Percentiles rank a stretch among this genome's conserved stretches.
Evolutionary conservation across 23 tunicate species (phyloP).

Genomic region (Oikopleura dioica): DNA sequence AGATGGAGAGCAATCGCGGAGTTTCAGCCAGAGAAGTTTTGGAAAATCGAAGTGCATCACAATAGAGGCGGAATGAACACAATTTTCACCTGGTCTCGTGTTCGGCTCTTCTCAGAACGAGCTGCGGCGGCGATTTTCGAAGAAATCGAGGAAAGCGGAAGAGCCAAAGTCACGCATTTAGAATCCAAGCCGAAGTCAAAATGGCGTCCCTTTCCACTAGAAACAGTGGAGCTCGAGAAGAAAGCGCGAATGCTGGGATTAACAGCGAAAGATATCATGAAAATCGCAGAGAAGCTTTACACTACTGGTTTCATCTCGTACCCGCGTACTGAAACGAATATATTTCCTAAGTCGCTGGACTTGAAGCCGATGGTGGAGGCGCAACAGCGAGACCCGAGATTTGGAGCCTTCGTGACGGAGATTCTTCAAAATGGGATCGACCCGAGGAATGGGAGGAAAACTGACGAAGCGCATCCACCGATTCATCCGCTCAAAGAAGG

Average conservation of each 20-base stretch:
- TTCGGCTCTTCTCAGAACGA: conserved; percentile 37
- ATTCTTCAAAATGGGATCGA: conserved; percentile 33
- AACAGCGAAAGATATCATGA: conserved; percentile 71
- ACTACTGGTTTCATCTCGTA: conserved; percentile 83
- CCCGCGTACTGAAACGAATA: conserved; percentile 88
- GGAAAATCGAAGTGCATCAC: conserved; percentile 56
- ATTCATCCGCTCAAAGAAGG: conserved; percentile 68
- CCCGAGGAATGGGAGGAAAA: conserved; percentile 66
- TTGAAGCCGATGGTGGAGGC: conserved; percentile 31
- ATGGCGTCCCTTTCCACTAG: conserved; percentile 76
- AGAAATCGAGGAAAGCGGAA: conserved; percentile 29
- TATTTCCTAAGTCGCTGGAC: conserved; percentile 65
- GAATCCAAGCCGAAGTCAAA: conserved; percentile 37
- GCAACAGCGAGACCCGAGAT: conserved; percentile 23
- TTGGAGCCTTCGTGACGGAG: conserved; percentile 47
- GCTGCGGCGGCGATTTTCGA: conserved; percentile 32
- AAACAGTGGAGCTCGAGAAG: conserved; percentile 78
- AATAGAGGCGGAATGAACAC: conserved; percentile 16
- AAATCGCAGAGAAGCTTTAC: conserved; percentile 72
- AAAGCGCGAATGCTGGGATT: conserved; percentile 38
- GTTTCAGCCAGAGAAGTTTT: conserved; percentile 56
- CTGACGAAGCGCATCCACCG: conserved; percentile 91
- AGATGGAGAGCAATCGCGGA: conserved; percentile 63
- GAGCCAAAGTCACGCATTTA: conserved; percentile 44
- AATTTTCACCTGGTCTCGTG: conserved; percentile 43